Base-by-base conservation (phyloP, 2,888 invertebrate species). In the Xestoiulus laeticollis region DNA sequence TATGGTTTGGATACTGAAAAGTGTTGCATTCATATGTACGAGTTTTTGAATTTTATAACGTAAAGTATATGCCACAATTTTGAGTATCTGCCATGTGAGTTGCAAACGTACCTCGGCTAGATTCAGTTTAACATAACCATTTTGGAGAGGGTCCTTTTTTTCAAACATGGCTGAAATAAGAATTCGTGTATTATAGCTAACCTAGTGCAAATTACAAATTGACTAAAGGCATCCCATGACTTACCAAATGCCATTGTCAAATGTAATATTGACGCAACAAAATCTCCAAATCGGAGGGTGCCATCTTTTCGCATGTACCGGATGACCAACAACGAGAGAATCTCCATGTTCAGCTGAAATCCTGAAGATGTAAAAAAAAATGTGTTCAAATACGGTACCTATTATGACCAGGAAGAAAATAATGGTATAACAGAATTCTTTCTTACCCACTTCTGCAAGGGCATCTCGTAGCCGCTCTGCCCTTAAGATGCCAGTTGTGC, bases 231-330 rank as follows among this genome's bases (percentile, higher is more conserved):
- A 83, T 16, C 38, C 12, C 87, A 83, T 43, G 43, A 92, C 94
- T 94, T 93, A 96, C 97, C 95, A 92, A 98, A 98, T 26, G 97
- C 96, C 87, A 97, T 95, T 90, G 96, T 96, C 89, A 98, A 93
- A 91, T 97, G 97, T 90, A 98, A 93, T 90, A 98, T 96, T 83
- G 97, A 96, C 0, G 96, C 96, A 1, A 97, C 97, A 91, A 97
- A 98, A 92, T 98, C 98, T 14, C 97, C 97, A 91, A 98, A 96
- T 90, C 98, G 93, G 84, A 98, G 93, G 88, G 97, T 97, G 68
- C 97, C 97, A 91, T 98, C 98, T 92, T 97, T 97, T 89, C 97
- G 94, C 96, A 97, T 97, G 90, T 97, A 97, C 89, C 97, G 94
- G 89, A 97, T 93, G 89, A 97, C 95, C 12, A 98, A 93, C 86